Conservation (phyloP, 2,113 vertebrate genomes). For the Heterochromis multidens region DNA sequence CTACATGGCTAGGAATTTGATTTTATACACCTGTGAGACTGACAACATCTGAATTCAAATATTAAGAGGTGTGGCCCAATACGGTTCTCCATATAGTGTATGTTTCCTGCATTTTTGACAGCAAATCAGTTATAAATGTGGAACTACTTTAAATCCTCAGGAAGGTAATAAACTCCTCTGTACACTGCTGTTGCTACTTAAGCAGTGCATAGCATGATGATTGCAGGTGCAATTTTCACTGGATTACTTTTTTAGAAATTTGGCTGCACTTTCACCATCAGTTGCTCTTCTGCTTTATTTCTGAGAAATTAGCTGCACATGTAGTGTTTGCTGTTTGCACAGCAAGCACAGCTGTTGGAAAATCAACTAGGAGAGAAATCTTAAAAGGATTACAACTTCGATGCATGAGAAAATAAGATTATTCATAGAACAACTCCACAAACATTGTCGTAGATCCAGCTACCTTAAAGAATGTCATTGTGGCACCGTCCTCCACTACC, state of each 20-base stretch:
- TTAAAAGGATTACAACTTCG: neutral
- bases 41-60: too few species aligned
- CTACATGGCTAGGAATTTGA: neutral
- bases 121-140: neutral
- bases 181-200: neutral
- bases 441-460: neutral
- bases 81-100: too few species aligned
- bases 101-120: neutral
- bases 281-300: neutral
- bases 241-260: neutral
- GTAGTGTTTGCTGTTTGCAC: neutral
- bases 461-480: slow-evolving; percentile 99
- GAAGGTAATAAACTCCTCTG: neutral
- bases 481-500: slow-evolving; percentile 92
- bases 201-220: neutral
- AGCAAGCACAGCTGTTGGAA: neutral
- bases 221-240: neutral
- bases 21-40: neutral
- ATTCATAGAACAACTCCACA: neutral
- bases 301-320: neutral
- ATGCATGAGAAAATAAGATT: neutral
- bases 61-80: too few species aligned
- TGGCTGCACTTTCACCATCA: neutral
- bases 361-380: neutral
- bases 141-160: neutral